A percentile compares a stretch with the other conserved stretches of the same genome.
phyloP scores from a whole-genome alignment of 2,797 vertebrate genomes.

The Tachyglossus aculeatus region DNA sequence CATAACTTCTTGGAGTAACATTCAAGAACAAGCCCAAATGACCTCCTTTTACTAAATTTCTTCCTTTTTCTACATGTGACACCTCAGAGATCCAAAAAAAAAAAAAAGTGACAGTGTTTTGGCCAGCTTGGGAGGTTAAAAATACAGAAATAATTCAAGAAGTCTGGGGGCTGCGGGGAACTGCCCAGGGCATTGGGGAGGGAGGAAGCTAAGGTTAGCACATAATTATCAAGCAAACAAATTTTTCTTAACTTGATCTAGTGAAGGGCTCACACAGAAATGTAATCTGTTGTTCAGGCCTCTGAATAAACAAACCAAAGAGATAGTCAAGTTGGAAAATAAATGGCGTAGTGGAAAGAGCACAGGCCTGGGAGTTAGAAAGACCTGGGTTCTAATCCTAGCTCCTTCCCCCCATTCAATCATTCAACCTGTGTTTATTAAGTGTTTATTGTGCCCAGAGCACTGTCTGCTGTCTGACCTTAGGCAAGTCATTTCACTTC shows the following conservation, averaged over 20 bases:
- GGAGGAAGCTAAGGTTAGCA: background rate
- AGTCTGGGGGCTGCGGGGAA: constrained; percentile 10
- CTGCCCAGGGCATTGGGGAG: constrained; percentile 30
- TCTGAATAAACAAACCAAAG: constrained; percentile 18
- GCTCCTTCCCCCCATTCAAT: no score
- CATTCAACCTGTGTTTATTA: no score
- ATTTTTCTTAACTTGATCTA: constrained; percentile 51
- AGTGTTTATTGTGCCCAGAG: no score
- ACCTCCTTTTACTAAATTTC: constrained; percentile 42
- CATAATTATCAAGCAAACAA: constrained; percentile 16
- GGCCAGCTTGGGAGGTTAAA: constrained; percentile 31
- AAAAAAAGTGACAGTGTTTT: constrained; percentile 36
- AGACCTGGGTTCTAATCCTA: no score
- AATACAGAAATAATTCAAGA: constrained; percentile 26
- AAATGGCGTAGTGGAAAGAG: no score
- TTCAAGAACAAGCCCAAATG: constrained; percentile 46
- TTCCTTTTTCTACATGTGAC: constrained; percentile 20
- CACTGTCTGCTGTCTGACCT: no score
- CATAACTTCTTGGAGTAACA: constrained; percentile 50
- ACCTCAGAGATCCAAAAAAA: constrained; percentile 18
- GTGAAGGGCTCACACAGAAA: constrained; percentile 34
- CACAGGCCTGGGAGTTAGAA: no score
- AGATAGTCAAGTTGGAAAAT: background rate
- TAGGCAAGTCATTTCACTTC: no score
- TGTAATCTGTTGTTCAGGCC: constrained; percentile 9